Conservation (phyloP, 2,113 vertebrate genomes). For the Carettochelys insculpta region DNA sequence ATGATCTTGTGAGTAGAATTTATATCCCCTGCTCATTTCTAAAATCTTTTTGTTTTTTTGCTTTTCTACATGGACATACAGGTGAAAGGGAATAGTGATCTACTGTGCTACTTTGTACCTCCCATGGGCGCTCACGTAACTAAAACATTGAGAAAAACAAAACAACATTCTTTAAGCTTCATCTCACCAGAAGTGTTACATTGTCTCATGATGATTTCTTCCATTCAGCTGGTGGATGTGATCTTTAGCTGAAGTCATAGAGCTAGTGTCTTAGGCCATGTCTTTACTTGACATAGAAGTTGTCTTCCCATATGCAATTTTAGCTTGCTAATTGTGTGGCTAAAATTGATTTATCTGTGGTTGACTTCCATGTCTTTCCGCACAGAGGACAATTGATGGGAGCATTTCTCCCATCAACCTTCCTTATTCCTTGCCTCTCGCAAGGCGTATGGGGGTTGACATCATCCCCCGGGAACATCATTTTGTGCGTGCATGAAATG, state of each 20-base stretch:
- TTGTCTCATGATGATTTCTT: slow-evolving; percentile 24
- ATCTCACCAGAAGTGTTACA: neutral
- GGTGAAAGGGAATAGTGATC: neutral
- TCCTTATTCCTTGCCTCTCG: too few relatives aligned
- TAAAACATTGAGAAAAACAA: neutral
- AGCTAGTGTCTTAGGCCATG: slow-evolving; percentile 55
- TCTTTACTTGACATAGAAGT: too few relatives aligned
- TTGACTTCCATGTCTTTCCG: too few relatives aligned
- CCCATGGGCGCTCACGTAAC: neutral
- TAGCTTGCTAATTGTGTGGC: too few relatives aligned
- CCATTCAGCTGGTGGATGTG: neutral
- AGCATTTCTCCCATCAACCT: too few relatives aligned
- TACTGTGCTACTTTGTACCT: neutral
- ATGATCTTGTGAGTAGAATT: neutral
- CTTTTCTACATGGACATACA: neutral
- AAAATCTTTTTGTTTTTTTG: neutral
- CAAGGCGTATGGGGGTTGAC: too few relatives aligned
- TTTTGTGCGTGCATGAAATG: too few relatives aligned
- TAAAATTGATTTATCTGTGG: too few relatives aligned
- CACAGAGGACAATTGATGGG: too few relatives aligned
- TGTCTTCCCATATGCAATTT: too few relatives aligned
- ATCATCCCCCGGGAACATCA: too few relatives aligned
- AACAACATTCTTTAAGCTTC: neutral
- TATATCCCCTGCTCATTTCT: neutral
- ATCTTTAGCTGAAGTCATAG: slow-evolving; percentile 25